Conservation (phyloP, 2,797 vertebrate genomes). For the Eurystomus glaucurus region DNA sequence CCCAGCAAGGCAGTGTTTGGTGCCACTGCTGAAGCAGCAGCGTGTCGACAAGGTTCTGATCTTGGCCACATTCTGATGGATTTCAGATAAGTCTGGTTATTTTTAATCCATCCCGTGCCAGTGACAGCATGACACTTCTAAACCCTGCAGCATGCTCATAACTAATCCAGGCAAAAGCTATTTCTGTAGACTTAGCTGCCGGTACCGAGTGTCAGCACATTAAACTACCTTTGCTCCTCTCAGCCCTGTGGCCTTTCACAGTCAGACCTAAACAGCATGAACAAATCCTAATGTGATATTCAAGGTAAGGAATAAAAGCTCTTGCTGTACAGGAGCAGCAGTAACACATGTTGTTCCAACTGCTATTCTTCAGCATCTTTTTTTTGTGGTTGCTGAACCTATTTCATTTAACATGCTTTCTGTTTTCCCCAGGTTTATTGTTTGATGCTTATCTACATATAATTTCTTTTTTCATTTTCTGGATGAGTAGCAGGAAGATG, state of each 20-base stretch:
- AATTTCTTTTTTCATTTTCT: slow-evolving; percentile 27
- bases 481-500: not conserved
- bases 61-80: not conserved
- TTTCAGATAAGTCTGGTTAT: not conserved
- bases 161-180: slow-evolving; percentile 50
- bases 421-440: not conserved
- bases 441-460: not conserved
- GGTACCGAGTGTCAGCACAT: not conserved
- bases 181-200: not conserved
- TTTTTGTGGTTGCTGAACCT: not conserved
- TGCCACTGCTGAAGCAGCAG: not conserved
- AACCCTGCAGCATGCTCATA: not conserved
- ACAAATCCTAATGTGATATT: not conserved
- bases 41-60: not conserved
- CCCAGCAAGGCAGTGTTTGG: not conserved
- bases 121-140: not conserved
- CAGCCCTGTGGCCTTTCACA: slow-evolving; percentile 8
- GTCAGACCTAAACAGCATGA: not conserved
- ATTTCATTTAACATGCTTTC: not conserved
- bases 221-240: slow-evolving; percentile 10
- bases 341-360: not conserved
- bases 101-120: not conserved
- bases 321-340: not conserved
- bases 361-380: not conserved
- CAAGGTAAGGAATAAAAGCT: slow-evolving; percentile 3